These are phyloP conservation scores for Didymodactylos carnosus DNA, from an alignment of 2,888 invertebrate species.

Conservation along the genomic window DNA sequence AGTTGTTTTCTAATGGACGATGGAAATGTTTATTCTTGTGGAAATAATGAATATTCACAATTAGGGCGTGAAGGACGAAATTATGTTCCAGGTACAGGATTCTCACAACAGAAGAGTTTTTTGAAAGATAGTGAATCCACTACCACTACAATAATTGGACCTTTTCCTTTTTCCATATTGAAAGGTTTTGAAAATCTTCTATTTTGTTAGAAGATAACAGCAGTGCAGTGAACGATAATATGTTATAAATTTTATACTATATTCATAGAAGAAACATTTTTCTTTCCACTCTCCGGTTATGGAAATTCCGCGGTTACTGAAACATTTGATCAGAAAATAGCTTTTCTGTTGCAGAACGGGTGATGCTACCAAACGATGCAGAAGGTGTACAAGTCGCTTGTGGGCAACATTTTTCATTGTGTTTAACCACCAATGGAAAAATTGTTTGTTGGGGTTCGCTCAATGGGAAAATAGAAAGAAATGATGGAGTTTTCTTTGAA, in stretches of 20 bases:
- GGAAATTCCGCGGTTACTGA: too few species aligned
- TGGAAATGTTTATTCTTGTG: slow-evolving; percentile 70
- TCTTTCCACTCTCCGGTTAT: too few species aligned
- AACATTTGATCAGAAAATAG: too few species aligned
- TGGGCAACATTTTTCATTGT: slow-evolving; percentile 6
- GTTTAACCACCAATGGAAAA: slow-evolving; percentile 7
- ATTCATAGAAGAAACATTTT: too few species aligned
- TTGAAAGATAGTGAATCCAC: too few species aligned
- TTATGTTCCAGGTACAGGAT: background rate
- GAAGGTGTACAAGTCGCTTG: background rate
- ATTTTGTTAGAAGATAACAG: too few species aligned
- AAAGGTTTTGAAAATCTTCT: too few species aligned
- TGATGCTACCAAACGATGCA: background rate
- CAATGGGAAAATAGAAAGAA: slow-evolving; percentile 16
- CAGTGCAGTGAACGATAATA: too few species aligned
- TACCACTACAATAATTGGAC: too few species aligned
- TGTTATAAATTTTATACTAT: too few species aligned
- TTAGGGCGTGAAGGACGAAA: slow-evolving; percentile 44
- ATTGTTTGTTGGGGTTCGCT: slow-evolving; percentile 8
- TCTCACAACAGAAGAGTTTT: background rate
- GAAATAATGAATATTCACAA: slow-evolving; percentile 75
- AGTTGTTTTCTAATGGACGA: slow-evolving; percentile 36
- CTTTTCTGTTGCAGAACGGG: too few species aligned
- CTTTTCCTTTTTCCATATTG: too few species aligned
- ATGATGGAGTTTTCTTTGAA: slow-evolving; percentile 19